These are phyloP conservation scores for Enoplosus armatus DNA, from an alignment of 2,797 vertebrate genomes.

Conservation along the genomic window DNA sequence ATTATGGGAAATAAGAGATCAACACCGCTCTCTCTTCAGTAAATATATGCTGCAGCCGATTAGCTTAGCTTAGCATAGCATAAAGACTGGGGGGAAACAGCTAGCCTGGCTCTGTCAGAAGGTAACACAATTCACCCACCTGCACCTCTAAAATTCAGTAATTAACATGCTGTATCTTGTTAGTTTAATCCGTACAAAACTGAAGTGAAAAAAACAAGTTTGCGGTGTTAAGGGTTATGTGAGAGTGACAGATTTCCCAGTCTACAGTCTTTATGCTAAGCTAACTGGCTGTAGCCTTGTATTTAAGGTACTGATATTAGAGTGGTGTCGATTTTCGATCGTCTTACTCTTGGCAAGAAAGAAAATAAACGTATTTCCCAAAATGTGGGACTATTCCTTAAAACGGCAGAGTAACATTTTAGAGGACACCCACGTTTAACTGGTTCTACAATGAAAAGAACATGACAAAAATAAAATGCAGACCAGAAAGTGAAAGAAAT, in stretches of 20 bases:
- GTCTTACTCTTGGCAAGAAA: constrained; percentile 2
- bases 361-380: not conserved
- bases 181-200: not conserved
- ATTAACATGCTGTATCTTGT: not conserved
- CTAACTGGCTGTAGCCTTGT: not conserved
- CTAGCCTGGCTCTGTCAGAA: not conserved
- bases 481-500: constrained; percentile 28
- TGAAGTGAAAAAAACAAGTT: not conserved
- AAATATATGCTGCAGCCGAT: not conserved
- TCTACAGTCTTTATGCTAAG: constrained; percentile 13
- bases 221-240: not conserved
- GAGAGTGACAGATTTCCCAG: no score
- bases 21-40: not conserved
- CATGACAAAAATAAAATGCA: not conserved
- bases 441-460: constrained; percentile 9
- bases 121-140: not conserved
- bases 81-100: not conserved
- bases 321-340: not conserved
- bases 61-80: constrained; percentile 2
- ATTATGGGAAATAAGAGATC: not conserved
- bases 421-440: constrained; percentile 1
- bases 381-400: not conserved
- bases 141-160: not conserved
- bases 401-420: constrained; percentile 18
- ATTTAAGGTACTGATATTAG: not conserved